phyloP scores from a whole-genome alignment of 2,113 vertebrate species.

The Hystrix cristata region DNA sequence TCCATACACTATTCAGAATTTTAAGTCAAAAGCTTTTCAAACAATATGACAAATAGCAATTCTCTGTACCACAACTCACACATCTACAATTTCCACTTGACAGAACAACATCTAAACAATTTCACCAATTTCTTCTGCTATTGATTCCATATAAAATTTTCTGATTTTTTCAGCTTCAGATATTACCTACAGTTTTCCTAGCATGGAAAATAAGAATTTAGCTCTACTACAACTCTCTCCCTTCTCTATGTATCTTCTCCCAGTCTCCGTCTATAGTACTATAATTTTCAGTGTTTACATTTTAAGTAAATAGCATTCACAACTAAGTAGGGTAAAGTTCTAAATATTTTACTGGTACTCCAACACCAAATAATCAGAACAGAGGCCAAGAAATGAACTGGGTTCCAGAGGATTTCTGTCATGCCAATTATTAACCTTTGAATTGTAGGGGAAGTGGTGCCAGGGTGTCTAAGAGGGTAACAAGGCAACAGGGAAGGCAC shows the following conservation, averaged over 20 bases:
- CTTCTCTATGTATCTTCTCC: neutral
- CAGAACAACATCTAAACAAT: constrained; percentile 19
- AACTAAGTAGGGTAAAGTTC: constrained; percentile 45
- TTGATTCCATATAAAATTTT: neutral
- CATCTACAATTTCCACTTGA: neutral
- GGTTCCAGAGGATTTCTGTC: neutral
- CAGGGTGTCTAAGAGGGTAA: neutral
- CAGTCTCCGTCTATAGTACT: neutral
- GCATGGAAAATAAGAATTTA: constrained; percentile 26
- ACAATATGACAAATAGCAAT: constrained; percentile 23
- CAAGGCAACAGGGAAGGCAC: neutral
- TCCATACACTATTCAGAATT: constrained; percentile 1
- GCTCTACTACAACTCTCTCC: neutral
- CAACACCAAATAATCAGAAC: constrained; percentile 13
- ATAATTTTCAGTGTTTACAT: constrained; percentile 31
- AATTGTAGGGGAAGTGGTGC: neutral
- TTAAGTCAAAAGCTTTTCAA: neutral
- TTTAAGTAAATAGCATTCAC: constrained; percentile 49
- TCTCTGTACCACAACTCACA: neutral
- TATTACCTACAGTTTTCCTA: constrained; percentile 10
- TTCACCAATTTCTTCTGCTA: constrained; percentile 25
- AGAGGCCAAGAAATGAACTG: neutral
- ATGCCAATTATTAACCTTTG: neutral
- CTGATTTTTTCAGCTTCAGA: constrained; percentile 2
- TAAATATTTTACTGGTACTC: constrained; percentile 51